These are phyloP conservation scores for Megalurothrips usitatus DNA, from an alignment of 2,888 invertebrate species.

Conservation along the genomic window DNA sequence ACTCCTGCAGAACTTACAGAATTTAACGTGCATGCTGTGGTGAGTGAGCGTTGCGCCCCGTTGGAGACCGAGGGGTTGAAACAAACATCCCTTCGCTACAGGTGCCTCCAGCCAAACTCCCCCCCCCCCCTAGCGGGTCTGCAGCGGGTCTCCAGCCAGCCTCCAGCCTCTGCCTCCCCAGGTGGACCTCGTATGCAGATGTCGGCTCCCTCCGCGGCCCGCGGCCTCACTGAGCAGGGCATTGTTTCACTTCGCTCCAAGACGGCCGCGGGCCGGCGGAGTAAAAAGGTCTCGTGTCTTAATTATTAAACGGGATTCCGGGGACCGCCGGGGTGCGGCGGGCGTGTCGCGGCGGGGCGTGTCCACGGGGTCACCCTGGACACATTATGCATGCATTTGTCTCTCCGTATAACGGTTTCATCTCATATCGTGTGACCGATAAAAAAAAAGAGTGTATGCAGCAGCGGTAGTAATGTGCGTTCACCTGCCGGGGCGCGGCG, in stretches of 20 bases:
- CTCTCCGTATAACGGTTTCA: not conserved
- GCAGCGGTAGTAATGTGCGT: too few species aligned
- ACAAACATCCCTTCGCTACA: too few species aligned
- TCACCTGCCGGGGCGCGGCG: too few species aligned
- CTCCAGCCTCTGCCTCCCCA: not conserved
- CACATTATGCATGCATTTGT: not conserved
- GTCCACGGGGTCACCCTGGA: not conserved
- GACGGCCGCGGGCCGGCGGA: not conserved
- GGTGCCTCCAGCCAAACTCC: too few species aligned
- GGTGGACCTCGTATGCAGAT: not conserved
- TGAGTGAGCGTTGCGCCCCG: too few species aligned
- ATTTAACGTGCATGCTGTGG: too few species aligned
- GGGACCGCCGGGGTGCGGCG: not conserved
- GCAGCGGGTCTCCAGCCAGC: too few species aligned
- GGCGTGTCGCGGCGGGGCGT: not conserved
- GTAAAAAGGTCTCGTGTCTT: not conserved
- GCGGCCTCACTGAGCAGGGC: not conserved
- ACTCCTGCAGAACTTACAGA: too few species aligned
- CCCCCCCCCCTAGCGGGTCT: too few species aligned
- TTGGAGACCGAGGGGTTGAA: too few species aligned
- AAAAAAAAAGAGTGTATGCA: too few species aligned
- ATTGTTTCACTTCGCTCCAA: conserved; percentile 1
- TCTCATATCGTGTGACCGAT: not conserved
- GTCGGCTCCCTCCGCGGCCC: not conserved
- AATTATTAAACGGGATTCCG: not conserved